Evolutionary conservation across 2,797 vertebrate species (phyloP).

Genomic region (Alexandromys oeconomus): DNA sequence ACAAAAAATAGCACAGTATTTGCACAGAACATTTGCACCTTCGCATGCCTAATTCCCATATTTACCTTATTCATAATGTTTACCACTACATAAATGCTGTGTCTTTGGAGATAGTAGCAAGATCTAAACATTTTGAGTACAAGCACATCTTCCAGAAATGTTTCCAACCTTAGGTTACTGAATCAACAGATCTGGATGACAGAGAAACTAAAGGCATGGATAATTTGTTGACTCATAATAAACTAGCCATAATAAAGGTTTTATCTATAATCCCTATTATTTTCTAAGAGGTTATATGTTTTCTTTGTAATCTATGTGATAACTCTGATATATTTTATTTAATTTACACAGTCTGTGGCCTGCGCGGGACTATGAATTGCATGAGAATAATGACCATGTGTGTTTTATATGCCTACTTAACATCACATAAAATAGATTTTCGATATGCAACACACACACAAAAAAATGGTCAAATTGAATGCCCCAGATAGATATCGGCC

Average conservation of each 20-base stretch:
- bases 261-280: neutral
- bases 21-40: neutral
- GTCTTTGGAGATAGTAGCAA: neutral
- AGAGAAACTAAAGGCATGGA: neutral
- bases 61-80: neutral
- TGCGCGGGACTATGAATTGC: neutral
- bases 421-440: neutral
- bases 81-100: neutral
- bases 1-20: neutral
- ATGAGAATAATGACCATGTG: neutral
- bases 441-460: neutral
- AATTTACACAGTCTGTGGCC: neutral
- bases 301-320: neutral
- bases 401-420: neutral
- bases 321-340: neutral
- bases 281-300: neutral
- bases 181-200: neutral
- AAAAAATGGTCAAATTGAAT: neutral
- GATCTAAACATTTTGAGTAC: neutral
- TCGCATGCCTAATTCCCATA: neutral
- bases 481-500: neutral
- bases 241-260: neutral
- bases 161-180: neutral
- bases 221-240: neutral
- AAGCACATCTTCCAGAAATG: neutral